phyloP scores from a whole-genome alignment of 2,888 invertebrate species.

The Trissoscelio sp. region DNA sequence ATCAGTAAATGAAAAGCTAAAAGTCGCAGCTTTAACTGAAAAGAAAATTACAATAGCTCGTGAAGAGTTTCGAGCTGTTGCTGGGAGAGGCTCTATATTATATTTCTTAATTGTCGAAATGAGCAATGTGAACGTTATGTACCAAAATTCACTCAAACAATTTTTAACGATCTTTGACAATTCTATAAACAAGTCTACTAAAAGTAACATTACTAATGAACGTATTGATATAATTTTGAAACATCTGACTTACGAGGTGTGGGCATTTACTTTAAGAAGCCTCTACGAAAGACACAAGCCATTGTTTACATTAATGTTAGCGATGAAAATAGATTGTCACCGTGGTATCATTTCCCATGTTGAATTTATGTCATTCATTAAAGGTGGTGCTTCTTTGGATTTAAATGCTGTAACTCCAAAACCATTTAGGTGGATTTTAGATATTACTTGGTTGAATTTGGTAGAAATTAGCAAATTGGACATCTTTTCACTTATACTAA shows the following conservation, averaged over 20 bases:
- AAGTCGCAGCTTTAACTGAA: slow-evolving; percentile 96
- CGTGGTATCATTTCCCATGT: slow-evolving; percentile 92
- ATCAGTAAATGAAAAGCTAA: slow-evolving; percentile 96
- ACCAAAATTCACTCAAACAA: slow-evolving; percentile 97
- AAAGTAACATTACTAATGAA: slow-evolving; percentile 92
- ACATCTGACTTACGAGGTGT: slow-evolving; percentile 95
- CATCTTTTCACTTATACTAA: slow-evolving; percentile 91
- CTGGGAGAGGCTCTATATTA: slow-evolving; percentile 95
- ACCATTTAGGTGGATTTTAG: slow-evolving; percentile 97
- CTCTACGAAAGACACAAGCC: slow-evolving; percentile 97
- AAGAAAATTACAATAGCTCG: slow-evolving; percentile 96
- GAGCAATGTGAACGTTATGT: slow-evolving; percentile 98
- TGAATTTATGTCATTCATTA: slow-evolving; percentile 97
- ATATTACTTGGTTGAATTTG: slow-evolving; percentile 97
- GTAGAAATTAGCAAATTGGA: slow-evolving; percentile 95
- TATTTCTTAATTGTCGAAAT: slow-evolving; percentile 99
- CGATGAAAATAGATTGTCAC: slow-evolving; percentile 97
- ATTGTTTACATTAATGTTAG: slow-evolving; percentile 96
- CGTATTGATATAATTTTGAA: slow-evolving; percentile 94
- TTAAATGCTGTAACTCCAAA: slow-evolving; percentile 96
- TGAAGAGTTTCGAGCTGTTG: slow-evolving; percentile 98
- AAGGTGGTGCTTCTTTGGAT: slow-evolving; percentile 97
- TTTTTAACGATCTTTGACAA: slow-evolving; percentile 96
- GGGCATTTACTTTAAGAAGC: slow-evolving; percentile 95
- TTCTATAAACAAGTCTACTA: slow-evolving; percentile 95